Conservation (phyloP, 2,888 invertebrate species). For the Xanthia togata region DNA sequence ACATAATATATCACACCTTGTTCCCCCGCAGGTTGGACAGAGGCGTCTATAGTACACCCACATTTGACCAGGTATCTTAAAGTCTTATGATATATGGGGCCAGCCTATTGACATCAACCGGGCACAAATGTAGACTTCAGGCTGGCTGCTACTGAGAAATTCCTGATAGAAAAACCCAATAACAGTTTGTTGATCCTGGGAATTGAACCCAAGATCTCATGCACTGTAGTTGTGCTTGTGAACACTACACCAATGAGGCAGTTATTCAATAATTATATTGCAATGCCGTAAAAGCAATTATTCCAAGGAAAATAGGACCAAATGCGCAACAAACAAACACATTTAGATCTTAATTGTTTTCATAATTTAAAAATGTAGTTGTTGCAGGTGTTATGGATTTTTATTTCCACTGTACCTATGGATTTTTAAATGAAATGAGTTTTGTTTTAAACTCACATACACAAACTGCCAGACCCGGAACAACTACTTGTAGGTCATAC, state of each 20-base stretch:
- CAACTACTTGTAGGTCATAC: no score
- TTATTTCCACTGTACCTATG: no score
- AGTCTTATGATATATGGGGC: not conserved
- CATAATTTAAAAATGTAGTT: no score
- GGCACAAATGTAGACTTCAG: not conserved
- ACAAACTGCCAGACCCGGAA: no score
- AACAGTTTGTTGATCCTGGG: not conserved
- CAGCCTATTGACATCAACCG: not conserved
- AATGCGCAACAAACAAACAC: no score
- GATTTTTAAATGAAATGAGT: no score
- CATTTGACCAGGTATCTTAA: not conserved
- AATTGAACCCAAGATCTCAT: not conserved
- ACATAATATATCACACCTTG: not conserved
- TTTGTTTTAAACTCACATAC: no score
- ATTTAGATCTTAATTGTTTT: no score
- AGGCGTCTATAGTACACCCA: not conserved
- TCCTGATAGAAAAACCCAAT: not conserved
- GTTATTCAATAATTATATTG: not conserved
- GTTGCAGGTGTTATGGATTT: no score
- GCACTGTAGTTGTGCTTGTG: not conserved
- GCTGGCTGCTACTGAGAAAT: not conserved
- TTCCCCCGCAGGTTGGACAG: no score
- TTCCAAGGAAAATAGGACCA: no score
- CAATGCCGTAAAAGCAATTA: no score
- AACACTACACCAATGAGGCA: not conserved